Evolutionary conservation across 2,888 invertebrate species (phyloP).

Genomic region (Archaeoteleia sp.): DNA sequence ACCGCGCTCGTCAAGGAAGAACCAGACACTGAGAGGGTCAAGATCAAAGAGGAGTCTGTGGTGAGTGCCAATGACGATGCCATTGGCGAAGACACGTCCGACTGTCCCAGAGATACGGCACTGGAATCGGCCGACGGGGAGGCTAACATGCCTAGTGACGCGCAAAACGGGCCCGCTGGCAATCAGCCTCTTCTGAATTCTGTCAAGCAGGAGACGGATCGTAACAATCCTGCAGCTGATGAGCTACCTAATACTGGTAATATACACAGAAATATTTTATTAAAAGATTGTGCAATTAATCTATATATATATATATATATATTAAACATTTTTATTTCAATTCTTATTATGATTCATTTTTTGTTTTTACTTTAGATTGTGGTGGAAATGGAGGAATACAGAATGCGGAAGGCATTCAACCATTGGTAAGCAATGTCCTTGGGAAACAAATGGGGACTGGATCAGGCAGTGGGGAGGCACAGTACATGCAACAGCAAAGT

Average conservation of each 20-base stretch:
- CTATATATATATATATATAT: too few relatives aligned
- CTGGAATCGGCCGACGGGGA: conserved; percentile 67
- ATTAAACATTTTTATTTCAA: too few relatives aligned
- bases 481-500: conserved; percentile 96
- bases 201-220: conserved; percentile 69
- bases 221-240: conserved; percentile 64
- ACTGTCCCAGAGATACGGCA: conserved; percentile 66
- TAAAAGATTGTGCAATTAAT: too few relatives aligned
- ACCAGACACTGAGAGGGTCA: conserved; percentile 69
- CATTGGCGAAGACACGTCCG: conserved; percentile 66
- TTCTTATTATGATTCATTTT: too few relatives aligned
- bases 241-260: conserved; percentile 59
- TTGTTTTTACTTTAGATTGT: conserved; percentile 64
- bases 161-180: conserved; percentile 62
- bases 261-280: too few relatives aligned
- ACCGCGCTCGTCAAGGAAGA: conserved; percentile 72
- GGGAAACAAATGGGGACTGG: conserved; percentile 84
- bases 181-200: conserved; percentile 66
- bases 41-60: conserved; percentile 70
- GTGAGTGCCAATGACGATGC: conserved; percentile 67
- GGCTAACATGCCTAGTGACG: conserved; percentile 62
- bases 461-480: conserved; percentile 86
- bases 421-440: conserved; percentile 85
- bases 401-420: conserved; percentile 82
- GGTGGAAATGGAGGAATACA: conserved; percentile 64